Base-by-base conservation (phyloP, 2,113 vertebrate species). In the Orcinus orca region DNA sequence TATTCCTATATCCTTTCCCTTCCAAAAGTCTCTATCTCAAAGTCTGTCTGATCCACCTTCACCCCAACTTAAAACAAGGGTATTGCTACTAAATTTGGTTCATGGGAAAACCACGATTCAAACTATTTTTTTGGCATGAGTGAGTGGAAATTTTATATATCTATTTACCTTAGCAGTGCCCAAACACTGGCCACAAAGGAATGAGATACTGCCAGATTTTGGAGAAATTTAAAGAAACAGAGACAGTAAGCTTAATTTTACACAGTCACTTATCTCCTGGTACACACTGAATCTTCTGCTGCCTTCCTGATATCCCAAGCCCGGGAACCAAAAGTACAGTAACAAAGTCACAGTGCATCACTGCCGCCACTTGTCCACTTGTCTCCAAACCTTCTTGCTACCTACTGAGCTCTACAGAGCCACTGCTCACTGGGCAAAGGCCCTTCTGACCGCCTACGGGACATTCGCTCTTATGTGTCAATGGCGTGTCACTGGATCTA, bases 141-240 rank as follows among this genome's bases (percentile, higher is more conserved):
- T 14, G 12, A 93, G 8, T 9, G 62, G 31, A 62, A 88, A 76
- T 9, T 85, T 3, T n/a, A 18, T 8, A 36, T 15, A 47, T 0
- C 33, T 1, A 2, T 5, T 31, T 55, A 25, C 41, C 60, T 93
- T 4, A 33, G 86, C 71, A 63, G 38, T 47, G 90, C 4, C 8
- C 1, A 33, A 97, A 95, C 65, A n/a, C 18, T 73, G 63, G 14
- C 87, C 97, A 63, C 8, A 0, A 20, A 96, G 83, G 90, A 96
- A 93, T 89, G 71, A 96, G 76, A 93, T 79, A 88, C 36, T 47
- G 44, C 21, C 20, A 58, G 53, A 88, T 85, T 71, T 18, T 3
- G 15, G 29, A 95, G 38, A 58, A 29, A 36, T 26, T 70, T 87
- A 87, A 38, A 63, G 73, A 93, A 98, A 97, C 80, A n/a, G 0